Conservation (phyloP, 2,113 vertebrate genomes). For the Pomatorhinus ruficollis region DNA sequence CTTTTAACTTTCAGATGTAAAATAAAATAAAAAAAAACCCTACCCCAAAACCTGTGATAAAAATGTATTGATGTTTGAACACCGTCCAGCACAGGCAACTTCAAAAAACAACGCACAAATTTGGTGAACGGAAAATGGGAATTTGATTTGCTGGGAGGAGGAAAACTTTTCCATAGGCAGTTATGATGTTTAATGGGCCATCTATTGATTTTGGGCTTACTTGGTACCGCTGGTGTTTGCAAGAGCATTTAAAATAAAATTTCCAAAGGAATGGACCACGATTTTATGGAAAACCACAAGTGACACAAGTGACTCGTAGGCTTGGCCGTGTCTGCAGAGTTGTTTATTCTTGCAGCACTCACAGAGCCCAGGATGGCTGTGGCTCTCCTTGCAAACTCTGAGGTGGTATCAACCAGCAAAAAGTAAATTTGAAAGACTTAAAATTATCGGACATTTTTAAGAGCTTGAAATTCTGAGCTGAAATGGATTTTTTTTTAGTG, state of each 20-base stretch:
- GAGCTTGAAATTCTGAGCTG: neutral
- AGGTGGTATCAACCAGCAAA: neutral
- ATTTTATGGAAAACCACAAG: neutral
- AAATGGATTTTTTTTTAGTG: neutral
- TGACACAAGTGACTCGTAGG: neutral
- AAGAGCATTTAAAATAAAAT: neutral
- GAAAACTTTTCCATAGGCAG: neutral
- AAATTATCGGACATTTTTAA: neutral
- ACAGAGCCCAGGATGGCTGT: neutral
- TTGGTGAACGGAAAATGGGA: neutral
- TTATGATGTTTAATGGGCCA: neutral
- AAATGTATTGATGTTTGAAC: constrained; percentile 71
- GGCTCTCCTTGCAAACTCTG: neutral
- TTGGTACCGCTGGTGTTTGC: neutral
- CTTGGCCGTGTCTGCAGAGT: neutral
- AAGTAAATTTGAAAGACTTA: neutral
- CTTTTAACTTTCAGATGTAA: constrained; percentile 62
- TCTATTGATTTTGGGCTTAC: neutral
- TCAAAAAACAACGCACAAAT: neutral
- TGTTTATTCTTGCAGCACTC: neutral
- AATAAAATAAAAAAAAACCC: neutral
- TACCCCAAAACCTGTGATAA: constrained; percentile 53
- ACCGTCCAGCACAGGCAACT: constrained; percentile 43
- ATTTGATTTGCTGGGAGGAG: neutral
- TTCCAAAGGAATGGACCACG: neutral